Conservation (phyloP, 1,140 invertebrate genomes). For the Dendrolimus kikuchii region DNA sequence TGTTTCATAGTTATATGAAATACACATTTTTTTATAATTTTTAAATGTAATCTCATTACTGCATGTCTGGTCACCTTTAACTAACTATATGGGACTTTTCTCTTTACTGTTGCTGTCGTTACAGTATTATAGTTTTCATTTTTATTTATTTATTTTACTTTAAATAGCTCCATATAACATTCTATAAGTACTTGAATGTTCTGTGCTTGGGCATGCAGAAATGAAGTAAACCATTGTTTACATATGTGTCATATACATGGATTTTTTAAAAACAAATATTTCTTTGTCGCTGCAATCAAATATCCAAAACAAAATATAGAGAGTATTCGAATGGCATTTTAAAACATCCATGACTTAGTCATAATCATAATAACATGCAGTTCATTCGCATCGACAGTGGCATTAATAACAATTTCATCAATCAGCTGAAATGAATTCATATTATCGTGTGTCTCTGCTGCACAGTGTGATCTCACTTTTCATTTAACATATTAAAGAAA, state of each 20-base stretch:
- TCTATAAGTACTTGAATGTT: conserved; percentile 43
- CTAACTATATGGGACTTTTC: conserved; percentile 14
- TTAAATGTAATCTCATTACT: conserved; percentile 48
- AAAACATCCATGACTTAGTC: conserved; percentile 55
- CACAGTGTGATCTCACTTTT: conserved; percentile 14
- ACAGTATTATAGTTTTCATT: conserved; percentile 35
- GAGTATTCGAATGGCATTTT: conserved; percentile 16
- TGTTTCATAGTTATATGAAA: too few species aligned
- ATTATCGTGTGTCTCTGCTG: conserved; percentile 33
- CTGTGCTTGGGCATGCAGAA: conserved; percentile 70
- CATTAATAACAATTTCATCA: conserved; percentile 58
- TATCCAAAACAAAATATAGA: conserved; percentile 1
- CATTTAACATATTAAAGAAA: too few species aligned
- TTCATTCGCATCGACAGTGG: conserved; percentile 55
- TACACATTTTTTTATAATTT: conserved; percentile 6
- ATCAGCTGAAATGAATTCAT: conserved; percentile 22
- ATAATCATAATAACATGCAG: conserved; percentile 55
- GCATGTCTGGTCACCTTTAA: conserved; percentile 68
- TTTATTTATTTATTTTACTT: conserved; percentile 32
- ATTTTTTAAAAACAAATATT: conserved; percentile 33
- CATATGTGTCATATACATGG: conserved; percentile 39
- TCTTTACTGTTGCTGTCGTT: conserved; percentile 35
- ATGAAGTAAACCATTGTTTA: conserved; percentile 49
- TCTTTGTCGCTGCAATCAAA: neutral
- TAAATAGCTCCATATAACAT: conserved; percentile 47